Evolutionary conservation across 64 coral and sea anemone species (phyloP), one percentile per base, ranked within the genome.

Genomic region (Porites lutea): DNA sequence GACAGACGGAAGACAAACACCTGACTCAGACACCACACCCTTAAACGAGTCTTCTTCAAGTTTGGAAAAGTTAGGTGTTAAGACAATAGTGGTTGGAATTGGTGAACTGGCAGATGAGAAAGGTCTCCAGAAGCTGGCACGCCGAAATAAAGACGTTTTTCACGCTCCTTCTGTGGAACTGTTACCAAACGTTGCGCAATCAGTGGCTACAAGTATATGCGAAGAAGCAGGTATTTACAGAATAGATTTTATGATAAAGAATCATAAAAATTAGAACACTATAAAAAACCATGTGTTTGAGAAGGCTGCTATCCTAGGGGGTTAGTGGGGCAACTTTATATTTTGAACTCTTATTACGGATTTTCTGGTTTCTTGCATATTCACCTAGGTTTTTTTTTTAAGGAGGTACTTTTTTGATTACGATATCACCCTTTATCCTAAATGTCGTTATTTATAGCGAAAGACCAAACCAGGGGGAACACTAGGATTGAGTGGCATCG

Each of bases 1-100:
- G 6, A 96, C 95, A 22, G 95, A 96, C 79, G 95, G 95, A 52
- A 82, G 83, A 45, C 95, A 96, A 65, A 93, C 91, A 12, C 77
- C 27, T 6, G 82, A 83, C 53, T 82, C 71, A 4, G 74, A 86
- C 53, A 55, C 87, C 52, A 88, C 49, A 8, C 74, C 87, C 51
- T 74, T 93, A 16, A 49, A 65, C 2, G 69, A 90, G 10, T n/a
- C 71, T 10, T 45, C 85, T 10, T 60, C 77, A 44, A 59, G 23
- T 58, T 59, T 88, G 8, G 61, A 52, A 48, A 73, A 59, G 14
- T 49, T 88, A 18, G 86, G 82, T 3, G 59, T 96, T 7, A 50
- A 82, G 16, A 66, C 91, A 2, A 65, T 96, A 43, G 85, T 90
- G 13, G 65, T 96, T 62, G 94, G 87, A 83, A 82, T 96, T 12